These are phyloP conservation scores for Eilema sororculum DNA, from an alignment of 2,888 invertebrate genomes.

Conservation along the genomic window DNA sequence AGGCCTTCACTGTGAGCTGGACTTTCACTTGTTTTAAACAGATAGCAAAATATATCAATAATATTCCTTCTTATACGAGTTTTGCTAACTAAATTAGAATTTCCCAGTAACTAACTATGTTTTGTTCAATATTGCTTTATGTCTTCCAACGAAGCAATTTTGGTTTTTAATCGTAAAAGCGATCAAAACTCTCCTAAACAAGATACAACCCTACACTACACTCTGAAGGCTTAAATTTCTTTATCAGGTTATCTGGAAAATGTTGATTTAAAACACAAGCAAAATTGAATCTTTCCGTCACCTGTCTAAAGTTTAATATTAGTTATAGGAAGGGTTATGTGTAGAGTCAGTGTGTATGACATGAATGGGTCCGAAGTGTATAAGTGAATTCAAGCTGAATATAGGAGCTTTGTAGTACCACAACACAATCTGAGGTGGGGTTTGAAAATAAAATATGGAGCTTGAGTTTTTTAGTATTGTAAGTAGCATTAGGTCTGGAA, in stretches of 20 bases:
- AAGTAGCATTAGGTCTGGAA: background rate
- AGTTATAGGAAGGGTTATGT: background rate
- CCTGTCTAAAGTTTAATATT: background rate
- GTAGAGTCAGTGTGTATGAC: slow-evolving; percentile 12
- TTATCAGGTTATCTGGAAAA: background rate
- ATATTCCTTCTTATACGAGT: background rate
- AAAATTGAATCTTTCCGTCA: background rate
- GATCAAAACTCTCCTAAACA: background rate
- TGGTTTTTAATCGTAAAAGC: slow-evolving; percentile 15
- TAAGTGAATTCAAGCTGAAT: slow-evolving; percentile 2
- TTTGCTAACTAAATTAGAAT: background rate
- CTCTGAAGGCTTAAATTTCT: background rate
- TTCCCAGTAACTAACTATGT: background rate
- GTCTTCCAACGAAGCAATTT: slow-evolving; percentile 9
- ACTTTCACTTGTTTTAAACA: too few species aligned
- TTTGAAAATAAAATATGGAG: background rate
- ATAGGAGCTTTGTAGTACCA: background rate
- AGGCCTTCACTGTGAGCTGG: background rate
- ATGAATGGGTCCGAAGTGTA: slow-evolving; percentile 8
- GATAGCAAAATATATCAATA: background rate
- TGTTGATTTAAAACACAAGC: background rate
- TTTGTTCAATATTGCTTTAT: background rate
- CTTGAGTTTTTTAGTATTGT: background rate
- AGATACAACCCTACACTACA: background rate
- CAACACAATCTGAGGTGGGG: background rate